These are phyloP conservation scores for Enoplosus armatus DNA, from an alignment of 2,797 vertebrate species.

Conservation along the genomic window DNA sequence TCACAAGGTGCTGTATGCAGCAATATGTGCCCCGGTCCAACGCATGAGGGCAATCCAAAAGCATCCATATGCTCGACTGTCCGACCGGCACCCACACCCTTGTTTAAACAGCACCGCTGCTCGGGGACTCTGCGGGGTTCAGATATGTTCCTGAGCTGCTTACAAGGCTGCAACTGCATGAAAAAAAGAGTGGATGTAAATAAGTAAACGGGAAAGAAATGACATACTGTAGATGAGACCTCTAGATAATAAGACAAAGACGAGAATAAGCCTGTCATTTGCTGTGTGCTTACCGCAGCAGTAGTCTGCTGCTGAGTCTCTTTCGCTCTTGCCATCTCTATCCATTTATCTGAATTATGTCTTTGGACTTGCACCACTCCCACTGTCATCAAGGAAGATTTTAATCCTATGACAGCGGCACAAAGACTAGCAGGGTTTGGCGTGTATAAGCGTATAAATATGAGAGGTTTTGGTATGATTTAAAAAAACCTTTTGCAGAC, in stretches of 20 bases:
- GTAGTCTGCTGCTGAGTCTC: constrained; percentile 45
- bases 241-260: constrained; percentile 44
- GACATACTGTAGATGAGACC: constrained; percentile 34
- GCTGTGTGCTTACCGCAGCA: constrained; percentile 56
- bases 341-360: constrained; percentile 65
- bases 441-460: neutral
- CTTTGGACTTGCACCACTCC: constrained; percentile 54
- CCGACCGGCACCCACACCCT: constrained; percentile 30
- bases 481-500: constrained; percentile 18
- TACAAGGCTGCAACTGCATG: constrained; percentile 23
- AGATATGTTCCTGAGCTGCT: constrained; percentile 31
- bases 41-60: constrained; percentile 67
- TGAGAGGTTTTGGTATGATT: neutral
- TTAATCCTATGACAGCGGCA: constrained; percentile 18
- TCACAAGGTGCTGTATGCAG: constrained; percentile 83
- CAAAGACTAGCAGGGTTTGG: constrained; percentile 10
- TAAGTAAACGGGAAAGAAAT: constrained; percentile 15
- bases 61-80: constrained; percentile 65
- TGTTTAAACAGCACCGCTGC: constrained; percentile 19
- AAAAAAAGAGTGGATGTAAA: constrained; percentile 35
- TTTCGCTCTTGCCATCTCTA: constrained; percentile 33
- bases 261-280: constrained; percentile 38
- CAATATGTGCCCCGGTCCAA: constrained; percentile 68
- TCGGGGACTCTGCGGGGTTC: constrained; percentile 23
- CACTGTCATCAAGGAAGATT: constrained; percentile 58